These are phyloP conservation scores for Manis javanica DNA, from an alignment of 2,797 vertebrate genomes.

Conservation along the genomic window DNA sequence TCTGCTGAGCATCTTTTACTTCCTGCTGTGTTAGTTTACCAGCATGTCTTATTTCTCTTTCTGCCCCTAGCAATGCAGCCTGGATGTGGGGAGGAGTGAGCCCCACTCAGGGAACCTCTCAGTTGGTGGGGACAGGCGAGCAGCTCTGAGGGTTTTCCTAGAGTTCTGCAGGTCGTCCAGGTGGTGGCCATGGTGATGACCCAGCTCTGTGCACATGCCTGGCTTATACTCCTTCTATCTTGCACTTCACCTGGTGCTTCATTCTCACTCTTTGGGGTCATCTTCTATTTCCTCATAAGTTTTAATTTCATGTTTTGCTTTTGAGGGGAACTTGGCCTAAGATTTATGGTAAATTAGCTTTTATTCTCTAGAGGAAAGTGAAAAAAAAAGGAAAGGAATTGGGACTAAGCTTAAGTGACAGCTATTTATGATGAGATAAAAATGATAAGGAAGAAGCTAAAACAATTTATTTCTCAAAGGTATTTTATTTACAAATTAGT, in stretches of 20 bases:
- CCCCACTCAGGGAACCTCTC: fast-evolving
- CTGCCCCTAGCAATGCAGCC: not conserved
- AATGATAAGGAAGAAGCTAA: not conserved
- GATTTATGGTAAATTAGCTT: not conserved
- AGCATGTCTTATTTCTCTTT: not conserved
- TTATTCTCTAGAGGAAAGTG: not conserved
- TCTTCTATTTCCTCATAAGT: not conserved
- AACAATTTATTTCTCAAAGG: not conserved
- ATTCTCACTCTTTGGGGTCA: not conserved
- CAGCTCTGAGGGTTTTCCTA: not conserved
- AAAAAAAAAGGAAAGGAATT: not conserved
- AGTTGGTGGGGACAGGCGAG: not conserved
- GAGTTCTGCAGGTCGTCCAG: not conserved
- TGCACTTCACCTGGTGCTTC: not conserved
- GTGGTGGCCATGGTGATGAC: not conserved
- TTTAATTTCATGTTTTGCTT: conserved; percentile 10
- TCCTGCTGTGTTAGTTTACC: not conserved
- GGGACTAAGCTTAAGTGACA: not conserved
- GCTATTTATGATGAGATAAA: not conserved
- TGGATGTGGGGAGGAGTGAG: not conserved
- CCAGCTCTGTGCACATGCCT: not conserved
- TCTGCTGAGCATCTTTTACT: not conserved
- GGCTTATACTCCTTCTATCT: not conserved
- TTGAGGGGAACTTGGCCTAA: not conserved
- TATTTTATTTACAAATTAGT: conserved; percentile 43